Base-by-base conservation (phyloP, 2,797 vertebrate species). In the Orestias chungarensis region DNA sequence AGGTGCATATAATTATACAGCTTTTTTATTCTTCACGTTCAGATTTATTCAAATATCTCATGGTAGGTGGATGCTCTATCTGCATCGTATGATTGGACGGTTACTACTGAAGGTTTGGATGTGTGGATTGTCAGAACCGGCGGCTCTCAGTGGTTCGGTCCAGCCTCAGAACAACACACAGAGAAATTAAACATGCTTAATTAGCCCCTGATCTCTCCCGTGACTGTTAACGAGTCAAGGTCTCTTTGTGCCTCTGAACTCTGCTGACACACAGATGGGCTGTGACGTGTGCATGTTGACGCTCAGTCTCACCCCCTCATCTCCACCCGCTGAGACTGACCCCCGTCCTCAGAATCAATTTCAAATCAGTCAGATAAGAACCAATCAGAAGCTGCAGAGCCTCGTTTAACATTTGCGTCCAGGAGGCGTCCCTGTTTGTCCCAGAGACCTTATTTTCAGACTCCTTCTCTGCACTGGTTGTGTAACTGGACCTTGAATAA, bases 401-500 rank as follows among this genome's bases (percentile, higher is more conserved):
- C 18, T 47, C n/a, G n/a, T 52, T 25, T 25, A 52, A 52, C 4
- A 25, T 52, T 12, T 52, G 50, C 50, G 27, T 27, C 50, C 44
- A 14, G 44, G 12, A n/a, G 38, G 33, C 38, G 57, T 61, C 57
- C 10, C 33, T 23, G 10, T 61, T 29, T 62, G 59, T 33, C 25
- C 25, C 17, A 68, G 8, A 33, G 54, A 38, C n/a, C 46, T 70
- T 43, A 27, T 50, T 78, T 66, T 40, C 66, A 66, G 43, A 46
- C 50, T 52, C 23, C 38, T 43, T 15, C 66, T 38, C 18, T 46
- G 44, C 44, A 33, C 71, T 46, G 7, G 29, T 79, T 84, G 75
- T 68, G 75, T 65, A 78, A 90, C 90, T 3, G 65, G 75, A 69
- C 69, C 1, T 33, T 76, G 81, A 83, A 74, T 72, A 66, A 73